Percentiles rank a stretch among this genome's conserved stretches.
phyloP scores from a whole-genome alignment of 2,113 vertebrate genomes.

The Daboia siamensis region DNA sequence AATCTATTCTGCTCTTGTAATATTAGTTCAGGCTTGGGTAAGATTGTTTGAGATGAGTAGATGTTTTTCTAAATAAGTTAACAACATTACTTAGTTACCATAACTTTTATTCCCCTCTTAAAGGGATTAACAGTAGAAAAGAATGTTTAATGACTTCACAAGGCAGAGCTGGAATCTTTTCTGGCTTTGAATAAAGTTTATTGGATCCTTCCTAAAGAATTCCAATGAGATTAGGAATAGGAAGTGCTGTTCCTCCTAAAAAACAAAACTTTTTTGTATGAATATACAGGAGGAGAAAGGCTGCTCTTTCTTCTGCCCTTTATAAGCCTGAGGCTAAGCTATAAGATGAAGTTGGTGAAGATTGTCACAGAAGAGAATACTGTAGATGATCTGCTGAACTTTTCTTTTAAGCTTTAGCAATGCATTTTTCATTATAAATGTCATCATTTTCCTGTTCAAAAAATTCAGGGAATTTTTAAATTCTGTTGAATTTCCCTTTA shows the following conservation, averaged over 20 bases:
- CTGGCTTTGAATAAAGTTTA: constrained; percentile 39
- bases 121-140: constrained; percentile 11
- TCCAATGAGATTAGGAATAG: constrained; percentile 59
- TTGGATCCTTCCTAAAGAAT: constrained; percentile 34
- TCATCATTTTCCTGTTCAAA: not conserved
- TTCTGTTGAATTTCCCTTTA: not conserved
- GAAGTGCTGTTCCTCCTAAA: constrained; percentile 36
- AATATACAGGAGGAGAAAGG: constrained; percentile 19
- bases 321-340: not conserved
- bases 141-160: constrained; percentile 41
- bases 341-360: not conserved
- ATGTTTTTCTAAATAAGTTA: not conserved
- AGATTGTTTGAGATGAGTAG: not conserved
- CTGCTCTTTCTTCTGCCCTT: constrained; percentile 3
- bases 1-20: not conserved
- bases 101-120: constrained; percentile 16
- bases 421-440: not conserved
- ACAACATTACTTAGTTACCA: not conserved
- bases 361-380: not conserved
- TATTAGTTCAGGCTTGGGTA: not conserved
- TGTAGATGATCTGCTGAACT: not conserved
- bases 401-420: not conserved
- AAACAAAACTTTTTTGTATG: constrained; percentile 43
- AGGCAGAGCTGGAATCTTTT: constrained; percentile 40
- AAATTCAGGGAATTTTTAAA: not conserved